These are phyloP conservation scores for Dicerorhinus sumatrensis DNA, from an alignment of 2,113 vertebrate genomes.

Conservation along the genomic window DNA sequence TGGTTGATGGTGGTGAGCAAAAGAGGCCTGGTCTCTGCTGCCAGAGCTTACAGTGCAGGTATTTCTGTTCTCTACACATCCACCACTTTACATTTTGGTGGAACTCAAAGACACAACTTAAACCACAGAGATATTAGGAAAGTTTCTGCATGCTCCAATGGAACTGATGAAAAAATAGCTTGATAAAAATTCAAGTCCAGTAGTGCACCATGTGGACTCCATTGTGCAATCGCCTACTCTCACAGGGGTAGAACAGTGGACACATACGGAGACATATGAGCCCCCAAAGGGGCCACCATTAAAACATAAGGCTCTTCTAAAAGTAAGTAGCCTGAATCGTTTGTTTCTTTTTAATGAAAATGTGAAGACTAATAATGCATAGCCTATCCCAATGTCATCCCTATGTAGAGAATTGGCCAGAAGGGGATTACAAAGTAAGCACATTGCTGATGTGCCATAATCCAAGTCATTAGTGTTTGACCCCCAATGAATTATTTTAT, in stretches of 20 bases:
- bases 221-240: neutral
- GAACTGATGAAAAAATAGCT: neutral
- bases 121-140: neutral
- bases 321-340: neutral
- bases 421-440: neutral
- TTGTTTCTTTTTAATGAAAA: neutral
- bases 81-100: neutral
- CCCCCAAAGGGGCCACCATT: neutral
- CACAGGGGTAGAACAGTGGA: neutral
- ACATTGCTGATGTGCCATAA: neutral
- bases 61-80: neutral
- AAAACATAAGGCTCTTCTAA: neutral
- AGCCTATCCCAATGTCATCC: neutral
- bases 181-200: neutral
- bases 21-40: neutral
- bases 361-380: neutral
- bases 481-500: neutral
- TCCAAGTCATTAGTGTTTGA: neutral
- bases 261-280: neutral
- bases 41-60: neutral
- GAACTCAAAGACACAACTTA: neutral
- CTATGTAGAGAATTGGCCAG: neutral
- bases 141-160: neutral
- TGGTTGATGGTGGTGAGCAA: neutral
- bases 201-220: neutral